Base-by-base conservation (phyloP, 2,113 vertebrate genomes). In the Platanista minor region DNA sequence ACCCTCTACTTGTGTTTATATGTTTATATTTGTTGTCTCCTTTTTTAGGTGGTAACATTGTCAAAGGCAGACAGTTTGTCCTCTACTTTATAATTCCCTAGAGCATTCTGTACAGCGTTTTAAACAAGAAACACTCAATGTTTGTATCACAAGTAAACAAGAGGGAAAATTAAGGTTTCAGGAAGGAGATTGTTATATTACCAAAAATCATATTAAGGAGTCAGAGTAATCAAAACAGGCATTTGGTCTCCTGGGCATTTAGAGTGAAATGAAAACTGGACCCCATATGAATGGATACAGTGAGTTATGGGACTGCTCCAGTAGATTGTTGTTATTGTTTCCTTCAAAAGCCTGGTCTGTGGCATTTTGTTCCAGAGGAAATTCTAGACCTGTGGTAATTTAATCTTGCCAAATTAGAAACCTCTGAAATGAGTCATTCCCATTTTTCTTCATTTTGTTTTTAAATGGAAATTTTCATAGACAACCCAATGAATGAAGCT, bases 71-170 rank as follows among this genome's bases (percentile, higher is more conserved):
- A 96, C 82, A 57, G 83, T 94, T 97, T 95, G 49, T 87, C 95
- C 90, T 90, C 89, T 91, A 46, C 84, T 91, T 94, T 67, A 36
- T 81, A 81, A 97, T 97, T 91, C 86, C 61, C 67, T n/a, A 57
- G 69, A 91, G 80, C 62, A 17, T 84, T 87, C 91, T 96, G 46
- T 77, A 33, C 86, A 66, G 36, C 91, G 41, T 97, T 93, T 97
- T 81, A 94, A 91, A 95, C 21, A 81, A 90, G 93, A 84, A 85
- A 20, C 89, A 78, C 74, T 98, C 97, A 93, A 90, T 94, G 80
- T 95, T 96, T 97, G 87, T 46, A 62, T 97, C 84, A 81, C 91
- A 93, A 96, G 95, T 95, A 97, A 97, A 97, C 93, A 98, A 96
- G 91, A 95, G 93, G 80, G 94, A 94, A 94, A 97, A 97, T 97